Conservation (phyloP, 2,113 vertebrate species). For the Mormyrus lacerda region DNA sequence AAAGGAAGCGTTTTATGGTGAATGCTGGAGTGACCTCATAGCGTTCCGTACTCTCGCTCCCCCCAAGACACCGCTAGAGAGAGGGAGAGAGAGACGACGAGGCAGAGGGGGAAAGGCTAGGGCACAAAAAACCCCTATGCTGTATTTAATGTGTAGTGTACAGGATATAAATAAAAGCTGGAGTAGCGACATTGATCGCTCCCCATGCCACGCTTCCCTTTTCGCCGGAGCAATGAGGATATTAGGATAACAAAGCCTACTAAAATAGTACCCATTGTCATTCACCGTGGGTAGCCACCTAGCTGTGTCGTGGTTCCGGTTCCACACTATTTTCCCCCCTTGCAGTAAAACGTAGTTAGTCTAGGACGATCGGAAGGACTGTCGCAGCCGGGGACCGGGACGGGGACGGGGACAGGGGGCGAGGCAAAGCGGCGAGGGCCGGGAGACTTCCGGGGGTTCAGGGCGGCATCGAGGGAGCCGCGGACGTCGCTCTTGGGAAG, state of each 20-base stretch:
- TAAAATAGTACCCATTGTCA: neutral
- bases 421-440: constrained; percentile 36
- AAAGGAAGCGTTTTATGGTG: neutral
- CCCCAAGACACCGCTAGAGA: constrained; percentile 24
- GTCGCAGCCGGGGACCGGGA: constrained; percentile 11
- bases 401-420: constrained; percentile 36
- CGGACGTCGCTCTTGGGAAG: constrained; percentile 51
- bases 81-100: constrained; percentile 14
- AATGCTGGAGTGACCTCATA: constrained; percentile 7
- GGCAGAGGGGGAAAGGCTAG: constrained; percentile 38
- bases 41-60: neutral
- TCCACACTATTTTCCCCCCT: neutral
- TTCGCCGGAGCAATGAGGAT: constrained; percentile 13
- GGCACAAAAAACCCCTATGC: constrained; percentile 41
- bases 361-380: neutral
- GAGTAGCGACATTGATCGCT: constrained; percentile 22
- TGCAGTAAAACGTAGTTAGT: neutral
- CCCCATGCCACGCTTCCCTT: constrained; percentile 1
- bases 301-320: constrained; percentile 12
- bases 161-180: constrained; percentile 33
- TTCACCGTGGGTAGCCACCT: neutral
- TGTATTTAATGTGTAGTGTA: constrained; percentile 42
- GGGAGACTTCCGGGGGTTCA: constrained; percentile 63
- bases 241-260: constrained; percentile 16
- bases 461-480: constrained; percentile 56